Conservation (phyloP, 1,140 invertebrate species). For the Caerostris extrusa region DNA sequence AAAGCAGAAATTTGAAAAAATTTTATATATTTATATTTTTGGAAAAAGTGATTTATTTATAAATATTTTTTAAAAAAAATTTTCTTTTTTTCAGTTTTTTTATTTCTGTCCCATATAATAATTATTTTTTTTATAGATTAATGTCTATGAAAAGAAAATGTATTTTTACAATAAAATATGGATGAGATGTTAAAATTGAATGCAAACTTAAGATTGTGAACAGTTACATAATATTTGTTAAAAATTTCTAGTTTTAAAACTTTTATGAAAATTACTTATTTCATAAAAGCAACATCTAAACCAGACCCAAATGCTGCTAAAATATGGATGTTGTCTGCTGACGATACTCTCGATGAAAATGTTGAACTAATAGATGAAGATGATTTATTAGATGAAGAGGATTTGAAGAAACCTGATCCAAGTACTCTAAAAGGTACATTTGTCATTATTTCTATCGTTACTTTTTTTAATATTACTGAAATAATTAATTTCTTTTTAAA, state of each 20-base stretch:
- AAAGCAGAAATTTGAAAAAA: too few species aligned
- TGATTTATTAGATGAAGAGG: conserved; percentile 93
- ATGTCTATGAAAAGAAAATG: too few species aligned
- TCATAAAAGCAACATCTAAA: conserved; percentile 60
- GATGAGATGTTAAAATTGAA: neutral
- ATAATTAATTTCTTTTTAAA: neutral
- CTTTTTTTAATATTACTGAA: neutral
- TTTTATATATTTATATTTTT: too few species aligned
- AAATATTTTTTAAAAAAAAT: too few species aligned
- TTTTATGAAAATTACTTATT: neutral
- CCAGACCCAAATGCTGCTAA: conserved; percentile 80
- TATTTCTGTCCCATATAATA: too few species aligned
- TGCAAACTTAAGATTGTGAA: neutral
- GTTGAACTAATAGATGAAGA: conserved; percentile 93
- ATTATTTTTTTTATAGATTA: too few species aligned
- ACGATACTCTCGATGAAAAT: conserved; percentile 86
- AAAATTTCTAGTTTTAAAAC: too few species aligned
- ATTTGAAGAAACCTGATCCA: conserved; percentile 92
- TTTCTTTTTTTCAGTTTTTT: too few species aligned
- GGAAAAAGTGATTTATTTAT: too few species aligned
- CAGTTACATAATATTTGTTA: too few species aligned
- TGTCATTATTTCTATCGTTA: neutral
- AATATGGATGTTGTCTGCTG: conserved; percentile 86
- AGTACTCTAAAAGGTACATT: conserved; percentile 88
- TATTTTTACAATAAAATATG: neutral